phyloP scores from a whole-genome alignment of 2,888 invertebrate species.

The Sturmia bella region DNA sequence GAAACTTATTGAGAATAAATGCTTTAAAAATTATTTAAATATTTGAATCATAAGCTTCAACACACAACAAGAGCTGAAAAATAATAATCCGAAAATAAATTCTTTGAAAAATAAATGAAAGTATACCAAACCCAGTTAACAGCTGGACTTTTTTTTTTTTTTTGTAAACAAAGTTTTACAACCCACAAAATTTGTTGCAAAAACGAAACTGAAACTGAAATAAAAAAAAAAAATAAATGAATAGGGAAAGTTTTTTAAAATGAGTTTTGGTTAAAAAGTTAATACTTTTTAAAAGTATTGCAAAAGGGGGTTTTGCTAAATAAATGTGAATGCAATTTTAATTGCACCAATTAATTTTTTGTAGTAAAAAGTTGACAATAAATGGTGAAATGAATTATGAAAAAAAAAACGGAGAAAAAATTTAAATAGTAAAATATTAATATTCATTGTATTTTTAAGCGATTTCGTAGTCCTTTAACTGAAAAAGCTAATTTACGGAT shows the following conservation, averaged over 20 bases:
- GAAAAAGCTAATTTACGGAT: too few species aligned
- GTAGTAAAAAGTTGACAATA: too few species aligned
- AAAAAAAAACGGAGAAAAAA: too few species aligned
- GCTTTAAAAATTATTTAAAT: conserved; percentile 18
- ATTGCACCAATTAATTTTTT: neutral
- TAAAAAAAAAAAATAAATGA: neutral
- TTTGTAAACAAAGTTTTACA: conserved; percentile 28
- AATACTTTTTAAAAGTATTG: conserved; percentile 51
- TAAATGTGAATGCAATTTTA: conserved; percentile 22
- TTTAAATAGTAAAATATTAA: too few species aligned
- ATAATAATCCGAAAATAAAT: conserved; percentile 48
- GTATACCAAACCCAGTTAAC: conserved; percentile 9
- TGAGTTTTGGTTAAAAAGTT: conserved; percentile 50
- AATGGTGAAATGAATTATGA: too few species aligned
- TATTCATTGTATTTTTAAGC: too few species aligned
- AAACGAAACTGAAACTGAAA: conserved; percentile 7
- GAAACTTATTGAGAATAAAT: conserved; percentile 24
- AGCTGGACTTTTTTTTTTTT: conserved; percentile 10
- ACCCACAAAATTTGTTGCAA: conserved; percentile 37
- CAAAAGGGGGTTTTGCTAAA: neutral
- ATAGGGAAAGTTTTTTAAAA: conserved; percentile 1
- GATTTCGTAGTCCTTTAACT: too few species aligned
- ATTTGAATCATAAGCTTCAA: conserved; percentile 41
- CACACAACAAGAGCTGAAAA: conserved; percentile 19
- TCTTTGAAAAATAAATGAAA: conserved; percentile 59